Conservation (phyloP, 2,888 invertebrate genomes). For the Sabellastarte sp. region DNA sequence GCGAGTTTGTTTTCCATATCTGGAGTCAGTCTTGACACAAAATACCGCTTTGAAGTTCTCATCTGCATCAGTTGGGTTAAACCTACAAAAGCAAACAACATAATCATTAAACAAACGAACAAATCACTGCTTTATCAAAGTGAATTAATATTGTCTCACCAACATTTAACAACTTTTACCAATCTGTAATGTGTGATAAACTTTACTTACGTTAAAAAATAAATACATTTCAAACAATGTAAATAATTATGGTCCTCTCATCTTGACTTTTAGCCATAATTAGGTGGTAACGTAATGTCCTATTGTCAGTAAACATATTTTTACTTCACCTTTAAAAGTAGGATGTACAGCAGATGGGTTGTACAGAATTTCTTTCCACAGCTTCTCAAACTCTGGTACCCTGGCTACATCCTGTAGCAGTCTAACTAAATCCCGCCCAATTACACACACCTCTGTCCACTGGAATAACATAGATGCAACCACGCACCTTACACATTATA, state of each 20-base stretch:
- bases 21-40: conserved; percentile 81
- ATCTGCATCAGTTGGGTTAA: conserved; percentile 77
- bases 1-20: conserved; percentile 90
- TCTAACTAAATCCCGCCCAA: conserved; percentile 85
- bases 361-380: conserved; percentile 83
- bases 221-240: no score
- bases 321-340: conserved; percentile 73
- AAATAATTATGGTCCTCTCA: no score
- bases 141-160: background rate
- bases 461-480: no score
- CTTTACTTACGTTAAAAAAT: background rate
- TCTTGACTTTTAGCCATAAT: no score
- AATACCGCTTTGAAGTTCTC: conserved; percentile 81
- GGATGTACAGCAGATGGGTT: conserved; percentile 77
- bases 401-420: conserved; percentile 84
- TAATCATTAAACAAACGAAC: background rate
- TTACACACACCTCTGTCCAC: conserved; percentile 83
- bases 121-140: no score
- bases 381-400: conserved; percentile 80
- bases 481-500: no score
- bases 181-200: background rate
- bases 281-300: no score
- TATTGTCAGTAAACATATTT: no score
- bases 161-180: background rate
- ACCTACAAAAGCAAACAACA: conserved; percentile 59